A percentile compares a stretch with the other conserved stretches of the same genome.
Evolutionary conservation across 92 coral and sea anemone genomes (phyloP).

Genomic region (Zoanthus solanderi): DNA sequence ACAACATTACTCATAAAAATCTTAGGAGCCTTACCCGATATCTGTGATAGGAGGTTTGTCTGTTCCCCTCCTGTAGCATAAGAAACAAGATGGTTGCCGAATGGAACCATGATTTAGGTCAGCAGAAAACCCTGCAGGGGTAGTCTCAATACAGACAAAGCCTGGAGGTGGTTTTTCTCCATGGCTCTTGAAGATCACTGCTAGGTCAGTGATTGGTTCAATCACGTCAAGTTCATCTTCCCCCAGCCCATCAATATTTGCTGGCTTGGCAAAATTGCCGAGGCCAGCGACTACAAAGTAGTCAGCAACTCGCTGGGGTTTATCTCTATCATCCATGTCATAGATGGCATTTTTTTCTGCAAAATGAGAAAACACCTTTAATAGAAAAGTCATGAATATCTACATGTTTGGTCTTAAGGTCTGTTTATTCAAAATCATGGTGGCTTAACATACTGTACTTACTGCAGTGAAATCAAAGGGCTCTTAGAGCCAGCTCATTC

Average conservation of each 20-base stretch:
- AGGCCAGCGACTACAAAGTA: conserved; percentile 99
- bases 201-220: conserved; percentile 98
- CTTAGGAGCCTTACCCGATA: conserved; percentile 77
- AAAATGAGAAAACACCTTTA: background rate
- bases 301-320: conserved; percentile 98
- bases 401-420: too few relatives aligned
- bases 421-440: too few relatives aligned
- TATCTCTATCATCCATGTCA: conserved; percentile 85
- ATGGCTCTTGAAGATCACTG: conserved; percentile 90
- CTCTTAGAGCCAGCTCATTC: too few relatives aligned
- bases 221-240: conserved; percentile 69
- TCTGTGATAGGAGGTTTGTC: conserved; percentile 98
- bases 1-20: background rate
- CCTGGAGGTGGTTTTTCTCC: conserved; percentile 91
- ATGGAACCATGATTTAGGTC: conserved; percentile 96
- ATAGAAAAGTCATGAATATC: too few relatives aligned
- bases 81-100: conserved; percentile 89
- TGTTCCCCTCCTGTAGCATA: conserved; percentile 88
- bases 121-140: conserved; percentile 94
- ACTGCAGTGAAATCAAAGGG: too few relatives aligned
- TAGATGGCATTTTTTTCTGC: conserved; percentile 55
- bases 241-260: conserved; percentile 71
- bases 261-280: conserved; percentile 73
- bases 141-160: conserved; percentile 82
- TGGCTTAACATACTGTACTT: too few relatives aligned